A percentile compares a stretch with the other conserved stretches of the same genome.
Conservation (phyloP, 2,888 invertebrate genomes). For the Sycophila texana region DNA sequence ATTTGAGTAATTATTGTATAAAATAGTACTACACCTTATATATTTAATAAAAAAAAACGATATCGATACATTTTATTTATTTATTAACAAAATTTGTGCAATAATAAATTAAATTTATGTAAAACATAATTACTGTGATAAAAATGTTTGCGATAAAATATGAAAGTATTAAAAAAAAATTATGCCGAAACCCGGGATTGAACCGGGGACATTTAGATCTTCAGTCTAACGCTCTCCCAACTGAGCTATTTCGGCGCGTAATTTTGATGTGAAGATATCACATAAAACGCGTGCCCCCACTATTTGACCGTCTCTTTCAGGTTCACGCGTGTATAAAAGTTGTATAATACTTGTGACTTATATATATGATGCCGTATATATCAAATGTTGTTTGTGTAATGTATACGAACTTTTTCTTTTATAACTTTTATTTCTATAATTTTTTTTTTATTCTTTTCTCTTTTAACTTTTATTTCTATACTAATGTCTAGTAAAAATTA, state of each 20-base stretch:
- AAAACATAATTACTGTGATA: too few relatives aligned
- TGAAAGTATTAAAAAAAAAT: slow-evolving; percentile 38
- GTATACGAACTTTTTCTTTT: too few relatives aligned
- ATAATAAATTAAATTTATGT: too few relatives aligned
- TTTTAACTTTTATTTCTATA: too few relatives aligned
- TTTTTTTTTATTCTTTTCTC: background rate
- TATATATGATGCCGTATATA: too few relatives aligned
- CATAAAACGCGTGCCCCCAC: background rate
- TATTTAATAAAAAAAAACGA: background rate
- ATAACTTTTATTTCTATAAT: background rate
- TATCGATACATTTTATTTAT: background rate
- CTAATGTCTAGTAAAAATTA: too few relatives aligned
- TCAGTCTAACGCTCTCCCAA: slow-evolving; percentile 58
- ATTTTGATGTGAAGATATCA: background rate
- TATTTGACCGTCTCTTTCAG: background rate
- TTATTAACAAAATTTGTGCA: background rate
- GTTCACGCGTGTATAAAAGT: too few relatives aligned
- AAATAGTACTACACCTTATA: background rate
- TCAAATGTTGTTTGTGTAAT: too few relatives aligned
- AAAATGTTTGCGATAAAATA: background rate
- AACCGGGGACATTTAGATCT: slow-evolving; percentile 58
- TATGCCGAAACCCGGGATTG: slow-evolving; percentile 58
- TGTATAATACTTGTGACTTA: background rate
- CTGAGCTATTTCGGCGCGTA: slow-evolving; percentile 57
- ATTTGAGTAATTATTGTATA: slow-evolving; percentile 1